Conservation (phyloP, 1,140 invertebrate species). For the Drosophila pectinifera region DNA sequence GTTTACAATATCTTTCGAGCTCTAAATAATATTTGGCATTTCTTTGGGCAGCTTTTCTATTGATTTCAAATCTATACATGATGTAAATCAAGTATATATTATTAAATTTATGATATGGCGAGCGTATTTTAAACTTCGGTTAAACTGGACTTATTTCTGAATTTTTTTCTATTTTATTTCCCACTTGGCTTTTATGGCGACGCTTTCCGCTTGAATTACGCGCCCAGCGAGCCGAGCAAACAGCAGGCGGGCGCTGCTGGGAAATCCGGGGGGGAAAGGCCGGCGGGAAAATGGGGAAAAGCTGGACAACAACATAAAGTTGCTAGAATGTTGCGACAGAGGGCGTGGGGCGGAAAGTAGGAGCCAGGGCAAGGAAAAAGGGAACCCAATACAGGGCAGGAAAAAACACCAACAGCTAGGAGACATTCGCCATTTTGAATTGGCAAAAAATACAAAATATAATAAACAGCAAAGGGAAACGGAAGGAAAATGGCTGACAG, state of each 20-base stretch:
- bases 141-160: not conserved
- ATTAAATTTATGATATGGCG: accelerated
- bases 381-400: too few relatives aligned
- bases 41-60: not conserved
- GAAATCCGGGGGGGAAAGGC: conserved; percentile 9
- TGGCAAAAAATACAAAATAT: conserved; percentile 22
- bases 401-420: conserved; percentile 16
- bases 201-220: conserved; percentile 79
- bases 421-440: conserved; percentile 64
- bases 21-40: not conserved
- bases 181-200: conserved; percentile 77
- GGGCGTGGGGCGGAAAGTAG: conserved; percentile 7
- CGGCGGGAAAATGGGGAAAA: conserved; percentile 13
- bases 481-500: conserved; percentile 62
- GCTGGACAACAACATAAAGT: conserved; percentile 68
- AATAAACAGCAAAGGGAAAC: conserved; percentile 33
- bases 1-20: too few relatives aligned
- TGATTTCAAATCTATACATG: too few relatives aligned
- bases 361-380: not conserved
- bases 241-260: conserved; percentile 18
- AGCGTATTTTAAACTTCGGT: not conserved
- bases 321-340: conserved; percentile 54
- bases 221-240: conserved; percentile 66
- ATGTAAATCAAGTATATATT: not conserved
- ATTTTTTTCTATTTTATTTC: conserved; percentile 23